These are phyloP conservation scores for Picus viridis DNA, from an alignment of 2,797 vertebrate species.

Conservation along the genomic window DNA sequence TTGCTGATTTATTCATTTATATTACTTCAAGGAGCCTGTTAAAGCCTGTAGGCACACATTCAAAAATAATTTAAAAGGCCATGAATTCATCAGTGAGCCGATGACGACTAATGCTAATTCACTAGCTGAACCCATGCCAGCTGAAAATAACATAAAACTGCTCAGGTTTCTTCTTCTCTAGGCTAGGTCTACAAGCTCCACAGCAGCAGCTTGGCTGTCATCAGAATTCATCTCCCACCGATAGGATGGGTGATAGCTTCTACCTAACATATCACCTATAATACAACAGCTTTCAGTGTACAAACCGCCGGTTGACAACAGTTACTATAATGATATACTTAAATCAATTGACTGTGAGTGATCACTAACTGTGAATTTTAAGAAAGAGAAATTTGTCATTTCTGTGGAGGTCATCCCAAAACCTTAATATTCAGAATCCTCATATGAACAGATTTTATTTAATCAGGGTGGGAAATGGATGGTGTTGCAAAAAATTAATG, in stretches of 20 bases:
- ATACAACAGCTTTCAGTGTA: background rate
- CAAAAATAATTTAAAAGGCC: conserved; percentile 51
- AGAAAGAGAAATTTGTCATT: background rate
- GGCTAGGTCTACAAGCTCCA: background rate
- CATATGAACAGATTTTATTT: background rate
- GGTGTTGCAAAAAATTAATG: background rate
- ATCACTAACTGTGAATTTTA: background rate
- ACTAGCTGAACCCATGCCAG: background rate
- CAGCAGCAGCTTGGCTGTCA: background rate
- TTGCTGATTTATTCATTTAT: conserved; percentile 57
- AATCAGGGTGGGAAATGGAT: background rate
- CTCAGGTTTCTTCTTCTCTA: background rate
- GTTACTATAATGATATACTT: background rate
- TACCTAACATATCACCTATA: rapidly evolving
- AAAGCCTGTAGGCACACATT: conserved; percentile 5
- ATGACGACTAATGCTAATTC: background rate
- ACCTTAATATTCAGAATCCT: background rate
- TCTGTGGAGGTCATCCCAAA: background rate
- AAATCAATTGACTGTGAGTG: background rate
- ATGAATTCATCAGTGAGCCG: conserved; percentile 26
- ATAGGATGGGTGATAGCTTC: background rate
- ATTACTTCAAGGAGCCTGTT: conserved; percentile 18
- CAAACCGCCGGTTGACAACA: background rate
- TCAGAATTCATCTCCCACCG: background rate
- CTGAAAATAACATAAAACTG: background rate